phyloP scores from a whole-genome alignment of 2,113 vertebrate genomes.

The Rhegmatorhina hoffmannsi region DNA sequence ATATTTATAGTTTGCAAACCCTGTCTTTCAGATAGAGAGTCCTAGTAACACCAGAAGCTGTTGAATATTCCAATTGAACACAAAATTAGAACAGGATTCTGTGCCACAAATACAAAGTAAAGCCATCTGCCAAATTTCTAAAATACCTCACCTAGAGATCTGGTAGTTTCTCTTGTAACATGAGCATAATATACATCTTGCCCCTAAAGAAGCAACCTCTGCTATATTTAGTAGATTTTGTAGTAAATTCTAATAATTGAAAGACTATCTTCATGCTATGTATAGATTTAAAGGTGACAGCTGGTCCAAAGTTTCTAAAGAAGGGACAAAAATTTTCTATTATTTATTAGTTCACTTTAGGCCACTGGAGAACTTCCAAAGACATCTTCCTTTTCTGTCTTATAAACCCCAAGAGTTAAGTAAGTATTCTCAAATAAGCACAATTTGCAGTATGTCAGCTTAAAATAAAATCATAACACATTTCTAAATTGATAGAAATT shows the following conservation, averaged over 20 bases:
- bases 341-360: conserved; percentile 64
- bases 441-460: conserved; percentile 68
- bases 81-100: conserved; percentile 70
- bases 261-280: neutral
- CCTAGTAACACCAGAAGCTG: conserved; percentile 72
- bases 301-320: neutral
- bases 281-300: conserved; percentile 20
- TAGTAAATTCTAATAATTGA: neutral
- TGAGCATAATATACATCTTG: conserved; percentile 40
- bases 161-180: conserved; percentile 64
- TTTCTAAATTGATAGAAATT: conserved; percentile 79
- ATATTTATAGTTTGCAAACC: conserved; percentile 72
- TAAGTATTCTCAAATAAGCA: conserved; percentile 68
- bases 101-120: conserved; percentile 76
- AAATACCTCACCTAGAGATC: conserved; percentile 70
- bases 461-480: conserved; percentile 76
- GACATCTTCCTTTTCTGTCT: conserved; percentile 49
- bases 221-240: conserved; percentile 17
- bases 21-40: conserved; percentile 70
- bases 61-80: conserved; percentile 73
- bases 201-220: conserved; percentile 32
- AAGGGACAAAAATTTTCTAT: neutral
- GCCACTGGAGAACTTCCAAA: conserved; percentile 56
- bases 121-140: conserved; percentile 77
- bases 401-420: conserved; percentile 66